Evolutionary conservation across 2,113 vertebrate genomes (phyloP), one percentile per base, ranked within the genome.

Genomic region (Opisthocomus hoazin): DNA sequence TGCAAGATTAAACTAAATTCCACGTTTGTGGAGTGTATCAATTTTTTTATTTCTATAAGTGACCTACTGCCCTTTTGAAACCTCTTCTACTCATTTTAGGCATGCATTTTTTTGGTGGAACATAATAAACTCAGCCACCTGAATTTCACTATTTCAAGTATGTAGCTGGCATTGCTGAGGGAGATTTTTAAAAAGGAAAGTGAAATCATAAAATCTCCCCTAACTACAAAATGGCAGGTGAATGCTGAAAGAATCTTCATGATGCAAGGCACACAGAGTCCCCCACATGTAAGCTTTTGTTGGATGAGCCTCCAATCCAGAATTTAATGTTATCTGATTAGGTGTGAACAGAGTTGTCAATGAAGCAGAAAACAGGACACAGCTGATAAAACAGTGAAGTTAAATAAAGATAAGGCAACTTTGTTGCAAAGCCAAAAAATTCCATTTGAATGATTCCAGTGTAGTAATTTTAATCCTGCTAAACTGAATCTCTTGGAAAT

Each of bases 311-410:
- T 90, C 93, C 91, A 87, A 69, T 88, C 37, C 41, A 88, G 84
- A 92, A 86, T 89, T 93, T 87, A 91, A 73, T 74, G 45, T 96
- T 96, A 96, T 96, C 96, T 95, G 95, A 94, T 94, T 96, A 96
- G 97, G 96, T 97, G 96, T 95, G 96, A 97, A 96, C 94, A 88
- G 94, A 94, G 69, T 48, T 93, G 91, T 97, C 95, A 96, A 86
- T 89, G 90, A 95, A 94, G 96, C 81, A 97, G 93, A 96, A 97
- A 97, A 95, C 96, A 97, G 97, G 97, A 97, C 92, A 82, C 93
- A 96, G 95, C 91, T 97, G 97, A 97, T 92, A 92, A 97, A 97
- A 97, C 81, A 96, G 19, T 76, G n/a, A 85, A 81, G 88, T 87
- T 74, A 94, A 93, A 96, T 78, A 93, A 84, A 92, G 94, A 96